Base-by-base conservation (phyloP, 2,797 vertebrate species). In the Phyllotis vaccarum region DNA sequence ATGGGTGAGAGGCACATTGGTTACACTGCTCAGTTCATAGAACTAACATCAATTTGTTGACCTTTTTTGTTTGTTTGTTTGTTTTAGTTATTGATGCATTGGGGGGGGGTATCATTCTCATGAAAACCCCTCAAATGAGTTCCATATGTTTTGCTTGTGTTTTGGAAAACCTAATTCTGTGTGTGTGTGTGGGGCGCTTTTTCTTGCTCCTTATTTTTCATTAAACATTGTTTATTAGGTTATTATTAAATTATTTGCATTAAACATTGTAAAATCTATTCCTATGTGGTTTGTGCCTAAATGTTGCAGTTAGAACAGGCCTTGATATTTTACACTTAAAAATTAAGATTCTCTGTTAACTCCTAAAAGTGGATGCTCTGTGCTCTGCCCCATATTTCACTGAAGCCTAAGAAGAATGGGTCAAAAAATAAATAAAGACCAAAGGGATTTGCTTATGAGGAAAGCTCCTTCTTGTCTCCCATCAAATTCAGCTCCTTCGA, bases 81-180 rank as follows among this genome's bases (percentile, higher is more conserved):
- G n/a, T 52, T 76, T 66, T 75, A 37, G 46, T 34, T 74, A 29
- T 54, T 52, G 37, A 12, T 81, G 6, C 37, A 62, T 90, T 80
- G 80, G 62, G 34, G 1, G 16, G 56, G 56, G 58, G 21, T 10
- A 21, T 56, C 4, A 43, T 17, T 81, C 52, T 22, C 12, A 12
- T 49, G 64, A 75, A 86, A 95, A 75, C 29, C 9, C 4, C 89
- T 81, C 79, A 91, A 91, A 97, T 75, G 66, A 16, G 11, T 62
- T 97, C 76, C 94, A 29, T 68, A 16, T 96, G 91, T 88, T 85
- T 89, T 6, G 2, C 3, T 0, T 66, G 60, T 83, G 70, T 85
- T 86, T 86, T 97, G 86, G 64, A 29, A 66, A 92, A 89, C 31
- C 91, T 83, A 52, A 56, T 58, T 90, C 75, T 68, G 6, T 29